Evolutionary conservation across 2,888 invertebrate species (phyloP).

Genomic region (Netelia inedita): DNA sequence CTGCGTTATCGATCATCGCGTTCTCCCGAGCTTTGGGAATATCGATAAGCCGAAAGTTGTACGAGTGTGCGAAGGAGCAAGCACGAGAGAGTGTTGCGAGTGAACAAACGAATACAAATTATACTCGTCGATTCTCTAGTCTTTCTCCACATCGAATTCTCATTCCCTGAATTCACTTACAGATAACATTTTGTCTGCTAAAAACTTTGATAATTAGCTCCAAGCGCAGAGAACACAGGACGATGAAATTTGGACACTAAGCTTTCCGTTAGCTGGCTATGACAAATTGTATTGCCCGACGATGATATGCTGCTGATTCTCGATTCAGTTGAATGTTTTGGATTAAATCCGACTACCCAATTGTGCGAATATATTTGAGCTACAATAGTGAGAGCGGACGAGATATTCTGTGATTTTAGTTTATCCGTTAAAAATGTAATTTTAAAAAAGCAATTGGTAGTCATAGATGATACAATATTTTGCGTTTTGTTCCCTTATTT

Average conservation of each 20-base stretch:
- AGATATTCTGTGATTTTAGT: slow-evolving; percentile 78
- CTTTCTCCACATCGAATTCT: slow-evolving; percentile 24
- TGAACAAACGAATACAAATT: slow-evolving; percentile 43
- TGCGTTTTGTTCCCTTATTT: slow-evolving; percentile 16
- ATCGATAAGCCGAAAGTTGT: slow-evolving; percentile 40
- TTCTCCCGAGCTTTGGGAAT: slow-evolving; percentile 48
- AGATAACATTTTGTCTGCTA: not conserved
- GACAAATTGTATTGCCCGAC: slow-evolving; percentile 36
- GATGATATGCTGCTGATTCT: slow-evolving; percentile 4
- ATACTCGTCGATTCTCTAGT: slow-evolving; percentile 54
- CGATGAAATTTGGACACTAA: slow-evolving; percentile 10
- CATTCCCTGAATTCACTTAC: slow-evolving; percentile 24
- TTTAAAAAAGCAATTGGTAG: slow-evolving; percentile 26
- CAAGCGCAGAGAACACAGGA: not conserved
- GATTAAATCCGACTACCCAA: slow-evolving; percentile 45
- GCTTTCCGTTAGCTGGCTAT: slow-evolving; percentile 16
- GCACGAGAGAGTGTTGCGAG: not conserved
- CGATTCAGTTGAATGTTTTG: slow-evolving; percentile 26
- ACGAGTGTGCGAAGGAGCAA: slow-evolving; percentile 4
- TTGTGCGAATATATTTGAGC: slow-evolving; percentile 35
- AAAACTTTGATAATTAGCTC: slow-evolving; percentile 5
- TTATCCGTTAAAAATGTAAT: slow-evolving; percentile 67
- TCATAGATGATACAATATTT: slow-evolving; percentile 11
- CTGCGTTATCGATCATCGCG: slow-evolving; percentile 52
- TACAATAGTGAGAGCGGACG: slow-evolving; percentile 54